Evolutionary conservation across 2,888 invertebrate species (phyloP).

Genomic region (Autographa pulchrina): DNA sequence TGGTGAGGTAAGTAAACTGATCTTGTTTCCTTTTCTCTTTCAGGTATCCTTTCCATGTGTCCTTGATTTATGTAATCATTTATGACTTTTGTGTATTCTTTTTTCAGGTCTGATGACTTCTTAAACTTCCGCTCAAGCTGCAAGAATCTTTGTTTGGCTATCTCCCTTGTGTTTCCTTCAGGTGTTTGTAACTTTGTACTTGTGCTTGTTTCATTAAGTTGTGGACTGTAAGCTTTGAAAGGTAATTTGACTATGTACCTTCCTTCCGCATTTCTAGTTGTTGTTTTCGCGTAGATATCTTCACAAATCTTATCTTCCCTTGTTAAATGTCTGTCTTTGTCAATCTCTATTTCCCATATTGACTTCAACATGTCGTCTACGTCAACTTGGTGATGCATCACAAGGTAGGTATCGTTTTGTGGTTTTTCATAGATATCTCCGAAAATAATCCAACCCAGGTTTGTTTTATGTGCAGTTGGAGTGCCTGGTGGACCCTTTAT

Average conservation of each 20-base stretch:
- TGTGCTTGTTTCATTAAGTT: not conserved
- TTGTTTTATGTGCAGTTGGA: conserved; percentile 50
- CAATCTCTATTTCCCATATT: conserved; percentile 46
- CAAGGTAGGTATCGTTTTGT: conserved; percentile 9
- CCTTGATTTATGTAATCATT: too few relatives aligned
- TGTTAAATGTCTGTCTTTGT: conserved; percentile 28
- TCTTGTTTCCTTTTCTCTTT: too few relatives aligned
- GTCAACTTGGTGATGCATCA: conserved; percentile 27
- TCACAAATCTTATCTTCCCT: conserved; percentile 49
- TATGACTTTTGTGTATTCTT: too few relatives aligned
- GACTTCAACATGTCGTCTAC: conserved; percentile 32
- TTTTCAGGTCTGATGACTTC: too few relatives aligned
- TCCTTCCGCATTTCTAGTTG: conserved; percentile 33
- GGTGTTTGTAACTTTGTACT: not conserved
- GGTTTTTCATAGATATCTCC: conserved; percentile 32
- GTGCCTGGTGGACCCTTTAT: too few relatives aligned
- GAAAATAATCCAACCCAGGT: conserved; percentile 53
- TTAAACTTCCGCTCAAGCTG: too few relatives aligned
- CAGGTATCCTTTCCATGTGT: too few relatives aligned
- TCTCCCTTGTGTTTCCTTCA: not conserved
- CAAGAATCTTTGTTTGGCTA: too few relatives aligned
- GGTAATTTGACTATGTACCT: conserved; percentile 51
- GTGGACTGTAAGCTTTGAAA: conserved; percentile 23
- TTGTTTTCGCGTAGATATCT: conserved; percentile 36
- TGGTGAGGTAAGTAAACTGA: too few relatives aligned